Percentiles rank a stretch among this genome's conserved stretches.
Conservation (phyloP, 2,888 invertebrate species). For the Mantis religiosa region DNA sequence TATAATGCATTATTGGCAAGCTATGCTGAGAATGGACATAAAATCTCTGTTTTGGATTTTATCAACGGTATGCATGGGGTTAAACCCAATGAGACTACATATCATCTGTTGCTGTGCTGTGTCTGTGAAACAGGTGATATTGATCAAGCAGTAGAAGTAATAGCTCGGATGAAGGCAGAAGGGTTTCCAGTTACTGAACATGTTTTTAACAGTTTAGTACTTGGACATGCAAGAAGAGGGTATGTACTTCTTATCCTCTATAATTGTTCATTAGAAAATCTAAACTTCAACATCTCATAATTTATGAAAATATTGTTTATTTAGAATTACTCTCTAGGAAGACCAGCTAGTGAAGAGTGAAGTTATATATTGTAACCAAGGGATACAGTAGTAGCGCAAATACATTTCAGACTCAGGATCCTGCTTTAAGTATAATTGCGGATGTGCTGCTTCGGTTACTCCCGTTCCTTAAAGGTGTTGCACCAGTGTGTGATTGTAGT, state of each 20-base stretch:
- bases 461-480: no score
- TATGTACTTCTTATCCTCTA: conserved; percentile 37
- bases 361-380: no score
- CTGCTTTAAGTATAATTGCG: no score
- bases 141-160: conserved; percentile 53
- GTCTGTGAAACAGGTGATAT: conserved; percentile 50
- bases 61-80: conserved; percentile 48
- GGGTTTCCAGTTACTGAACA: conserved; percentile 53
- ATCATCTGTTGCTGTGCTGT: conserved; percentile 53
- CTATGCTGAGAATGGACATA: conserved; percentile 55
- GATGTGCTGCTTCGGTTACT: no score
- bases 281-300: no score
- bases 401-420: no score
- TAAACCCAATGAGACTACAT: conserved; percentile 51
- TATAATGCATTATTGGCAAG: conserved; percentile 56
- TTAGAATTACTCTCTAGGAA: no score
- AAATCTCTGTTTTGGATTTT: conserved; percentile 47
- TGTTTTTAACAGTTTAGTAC: conserved; percentile 56
- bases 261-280: neutral
- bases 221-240: conserved; percentile 56
- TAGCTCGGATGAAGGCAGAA: conserved; percentile 57
- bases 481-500: no score
- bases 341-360: no score
- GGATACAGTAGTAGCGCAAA: no score
- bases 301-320: no score